phyloP scores from a whole-genome alignment of 53 echinoderm and acorn worm species.

The Holothuria scabra region DNA sequence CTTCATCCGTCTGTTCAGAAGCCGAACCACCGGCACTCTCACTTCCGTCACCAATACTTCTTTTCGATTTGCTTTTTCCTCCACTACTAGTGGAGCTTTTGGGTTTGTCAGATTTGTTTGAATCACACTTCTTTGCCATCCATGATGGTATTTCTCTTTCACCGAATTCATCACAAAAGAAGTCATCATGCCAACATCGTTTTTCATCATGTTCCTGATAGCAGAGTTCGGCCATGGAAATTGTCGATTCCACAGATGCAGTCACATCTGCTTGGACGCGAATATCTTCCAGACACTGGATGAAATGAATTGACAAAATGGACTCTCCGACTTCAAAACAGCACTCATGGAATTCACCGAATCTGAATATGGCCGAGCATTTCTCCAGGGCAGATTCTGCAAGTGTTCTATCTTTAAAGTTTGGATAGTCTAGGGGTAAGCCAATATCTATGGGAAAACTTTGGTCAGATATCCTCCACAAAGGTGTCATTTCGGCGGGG shows the following conservation, averaged over 20 bases:
- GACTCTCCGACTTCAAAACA: conserved; percentile 6
- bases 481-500: neutral
- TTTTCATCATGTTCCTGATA: conserved; percentile 20
- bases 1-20: neutral
- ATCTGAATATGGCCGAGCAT: conserved; percentile 9
- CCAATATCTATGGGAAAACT: neutral
- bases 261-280: neutral
- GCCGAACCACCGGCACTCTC: neutral
- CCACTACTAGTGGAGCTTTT: too few relatives aligned
- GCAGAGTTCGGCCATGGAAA: conserved; percentile 19
- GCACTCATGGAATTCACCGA: conserved; percentile 1
- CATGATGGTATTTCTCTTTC: neutral
- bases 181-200: conserved; percentile 3
- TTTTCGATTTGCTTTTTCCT: too few relatives aligned
- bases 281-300: conserved; percentile 9
- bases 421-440: neutral
- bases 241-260: conserved; percentile 8
- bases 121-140: conserved; percentile 15
- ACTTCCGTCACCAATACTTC: too few relatives aligned
- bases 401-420: neutral
- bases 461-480: neutral
- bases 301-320: conserved; percentile 15
- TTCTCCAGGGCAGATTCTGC: neutral
- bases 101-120: neutral
- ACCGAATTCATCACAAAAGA: conserved; percentile 19